Base-by-base conservation (phyloP, 2,797 vertebrate species). In the Bufotes viridis region DNA sequence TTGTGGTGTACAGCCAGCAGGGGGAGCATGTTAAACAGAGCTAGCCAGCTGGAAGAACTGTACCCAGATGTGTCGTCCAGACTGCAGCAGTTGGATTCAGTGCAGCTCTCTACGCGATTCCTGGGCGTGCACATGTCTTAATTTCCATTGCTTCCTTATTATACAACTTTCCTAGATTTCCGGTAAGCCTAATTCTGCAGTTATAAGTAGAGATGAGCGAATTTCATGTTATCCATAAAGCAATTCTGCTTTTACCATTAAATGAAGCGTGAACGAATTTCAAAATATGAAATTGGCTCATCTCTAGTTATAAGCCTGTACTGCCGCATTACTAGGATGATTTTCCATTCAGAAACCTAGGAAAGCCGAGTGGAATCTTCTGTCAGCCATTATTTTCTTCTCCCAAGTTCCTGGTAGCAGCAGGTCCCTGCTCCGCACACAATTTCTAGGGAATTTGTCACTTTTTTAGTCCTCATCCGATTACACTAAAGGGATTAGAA, bases 401-500 rank as follows among this genome's bases (percentile, higher is more conserved):
- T 76, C 49, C 13, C 22, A 13, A 13, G 20, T 14, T 53, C 18
- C 17, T n/a, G 1, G 55, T 61, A 79, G 26, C 86, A 65, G 42
- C n/a, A 51, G 79, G 79, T 63, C 79, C 75, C 18, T 15, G 58
- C 42, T 60, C 34, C 53, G 6, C 7, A 57, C 24, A 7, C 24
- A 65, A 80, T 74, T 84, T 72, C 72, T 61, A 79, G 2, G 57
- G 76, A 72, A 42, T 42, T 80, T 72, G 51, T 69, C 34, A 42
- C 26, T 53, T 82, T 42, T 84, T 24, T 58, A 24, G 65, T 18
- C 61, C 70, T 84, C 18, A 70, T 78, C 75, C 82, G 61, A 84
- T 84, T 70, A 61, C 34, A 72, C 84, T 79, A 78, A 53, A 88
- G 9, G 75, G 82, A 88, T 88, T 84, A 88, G 26, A n/a, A 42